Percentiles rank a stretch among this genome's conserved stretches.
phyloP scores from a whole-genome alignment of 1,140 invertebrate species.

The Schlechtendalia chinensis region DNA sequence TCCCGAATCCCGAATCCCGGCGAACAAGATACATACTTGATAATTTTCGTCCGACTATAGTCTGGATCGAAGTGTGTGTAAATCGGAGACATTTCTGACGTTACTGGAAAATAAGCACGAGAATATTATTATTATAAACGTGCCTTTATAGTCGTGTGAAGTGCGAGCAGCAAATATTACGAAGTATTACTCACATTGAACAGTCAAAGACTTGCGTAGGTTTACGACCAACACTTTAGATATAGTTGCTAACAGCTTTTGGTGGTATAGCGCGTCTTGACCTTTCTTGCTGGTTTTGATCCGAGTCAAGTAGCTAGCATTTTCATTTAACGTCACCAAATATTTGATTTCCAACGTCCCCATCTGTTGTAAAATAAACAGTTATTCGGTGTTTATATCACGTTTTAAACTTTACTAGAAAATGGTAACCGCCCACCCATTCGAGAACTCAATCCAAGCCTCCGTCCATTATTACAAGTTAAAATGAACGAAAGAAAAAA shows the following conservation, averaged over 20 bases:
- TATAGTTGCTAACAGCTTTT: constrained; percentile 21
- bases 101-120: neutral
- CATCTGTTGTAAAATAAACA: neutral
- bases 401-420: no score
- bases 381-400: neutral
- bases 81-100: neutral
- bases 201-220: constrained; percentile 5
- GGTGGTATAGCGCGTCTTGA: neutral
- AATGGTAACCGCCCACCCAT: no score
- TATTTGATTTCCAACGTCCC: constrained; percentile 8
- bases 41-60: neutral
- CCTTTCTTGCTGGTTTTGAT: neutral
- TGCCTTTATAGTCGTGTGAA: neutral
- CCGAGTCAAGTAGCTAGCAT: neutral
- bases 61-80: neutral
- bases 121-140: neutral
- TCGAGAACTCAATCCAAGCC: no score
- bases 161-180: no score
- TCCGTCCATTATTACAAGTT: no score
- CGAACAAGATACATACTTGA: neutral
- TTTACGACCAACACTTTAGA: neutral
- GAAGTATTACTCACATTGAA: constrained; percentile 7
- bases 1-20: neutral
- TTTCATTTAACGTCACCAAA: constrained; percentile 3
- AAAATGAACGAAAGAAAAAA: no score